Evolutionary conservation across 2,797 vertebrate genomes (phyloP), one percentile per base, ranked within the genome.

Genomic region (Loris lydekkerianus): DNA sequence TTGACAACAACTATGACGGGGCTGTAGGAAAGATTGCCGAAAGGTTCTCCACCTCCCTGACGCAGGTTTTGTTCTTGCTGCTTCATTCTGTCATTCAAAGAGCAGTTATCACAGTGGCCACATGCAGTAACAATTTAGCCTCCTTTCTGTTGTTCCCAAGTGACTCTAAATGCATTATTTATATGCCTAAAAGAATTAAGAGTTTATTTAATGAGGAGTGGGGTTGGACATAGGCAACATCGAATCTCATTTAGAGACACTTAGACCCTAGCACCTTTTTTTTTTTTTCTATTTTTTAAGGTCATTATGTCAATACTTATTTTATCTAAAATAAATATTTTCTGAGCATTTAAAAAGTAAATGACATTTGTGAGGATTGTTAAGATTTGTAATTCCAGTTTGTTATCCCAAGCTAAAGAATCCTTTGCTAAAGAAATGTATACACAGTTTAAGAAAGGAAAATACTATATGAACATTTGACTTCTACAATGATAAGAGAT

Each of bases 251-350:
- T 75, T 88, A 34, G 18, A 92, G 27, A 31, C 49, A 91, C 88
- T 56, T 23, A 89, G 80, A n/a, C 3, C 20, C 46, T 43, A 58
- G 29, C 7, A 75, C 27, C 27, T 60, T 75, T 25, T 58, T 67
- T 31, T 75, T 25, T 58, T 67, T 17, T 18, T 9, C 34, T 49
- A 81, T 73, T 40, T 85, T 76, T 82, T 25, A 93, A 81, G 49
- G 17, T 63, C 43, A 86, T 87, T 7, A 85, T 34, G 73, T 3
- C 65, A 94, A 78, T 70, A 27, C 25, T 91, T 80, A n/a, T 65
- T 88, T 76, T 40, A 93, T 31, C 18, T 56, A 80, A 95, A 94
- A 69, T 89, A 77, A 40, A 77, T 67, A 46, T 53, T 75, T 56
- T 46, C 46, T 76, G 37, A 95, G 20, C 49, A 83, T 60, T 94